phyloP scores from a whole-genome alignment of 2,888 invertebrate species.

The Tetramorium bicarinatum region DNA sequence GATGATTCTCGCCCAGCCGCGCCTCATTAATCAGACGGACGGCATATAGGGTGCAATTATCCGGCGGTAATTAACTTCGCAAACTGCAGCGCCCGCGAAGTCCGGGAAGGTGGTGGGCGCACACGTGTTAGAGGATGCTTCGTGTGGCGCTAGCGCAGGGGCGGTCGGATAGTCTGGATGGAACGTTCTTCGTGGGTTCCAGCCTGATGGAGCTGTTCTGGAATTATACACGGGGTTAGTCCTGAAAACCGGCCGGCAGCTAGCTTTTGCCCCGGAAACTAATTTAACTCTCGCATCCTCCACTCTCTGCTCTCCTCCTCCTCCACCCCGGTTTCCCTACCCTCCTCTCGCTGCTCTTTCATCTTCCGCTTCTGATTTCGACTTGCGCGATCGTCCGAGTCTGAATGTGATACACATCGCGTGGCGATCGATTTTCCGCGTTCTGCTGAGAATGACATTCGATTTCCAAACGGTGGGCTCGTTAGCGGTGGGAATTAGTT shows the following conservation, averaged over 20 bases:
- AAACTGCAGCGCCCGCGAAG: slow-evolving; percentile 78
- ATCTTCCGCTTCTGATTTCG: slow-evolving; percentile 38
- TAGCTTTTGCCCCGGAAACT: slow-evolving; percentile 83
- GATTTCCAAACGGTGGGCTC: not conserved
- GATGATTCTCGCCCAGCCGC: slow-evolving; percentile 58
- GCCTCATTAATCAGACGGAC: slow-evolving; percentile 81
- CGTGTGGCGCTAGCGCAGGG: slow-evolving; percentile 57
- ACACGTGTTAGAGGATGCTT: slow-evolving; percentile 59
- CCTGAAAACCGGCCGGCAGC: slow-evolving; percentile 80
- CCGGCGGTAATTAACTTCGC: slow-evolving; percentile 84
- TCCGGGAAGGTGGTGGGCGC: slow-evolving; percentile 67
- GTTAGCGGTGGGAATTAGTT: not conserved
- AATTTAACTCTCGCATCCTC: slow-evolving; percentile 84
- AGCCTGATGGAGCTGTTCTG: slow-evolving; percentile 82
- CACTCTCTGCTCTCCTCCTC: slow-evolving; percentile 38
- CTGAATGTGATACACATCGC: slow-evolving; percentile 48
- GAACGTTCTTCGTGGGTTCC: slow-evolving; percentile 77
- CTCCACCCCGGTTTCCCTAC: slow-evolving; percentile 53
- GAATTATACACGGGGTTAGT: slow-evolving; percentile 82
- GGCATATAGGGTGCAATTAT: slow-evolving; percentile 82
- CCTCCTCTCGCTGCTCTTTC: slow-evolving; percentile 46
- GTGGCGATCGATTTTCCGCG: slow-evolving; percentile 36
- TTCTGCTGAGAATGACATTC: not conserved
- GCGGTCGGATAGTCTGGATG: slow-evolving; percentile 70
- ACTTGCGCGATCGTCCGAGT: slow-evolving; percentile 44